Base-by-base conservation (phyloP, 2,113 vertebrate species). In the Colossoma macropomum region DNA sequence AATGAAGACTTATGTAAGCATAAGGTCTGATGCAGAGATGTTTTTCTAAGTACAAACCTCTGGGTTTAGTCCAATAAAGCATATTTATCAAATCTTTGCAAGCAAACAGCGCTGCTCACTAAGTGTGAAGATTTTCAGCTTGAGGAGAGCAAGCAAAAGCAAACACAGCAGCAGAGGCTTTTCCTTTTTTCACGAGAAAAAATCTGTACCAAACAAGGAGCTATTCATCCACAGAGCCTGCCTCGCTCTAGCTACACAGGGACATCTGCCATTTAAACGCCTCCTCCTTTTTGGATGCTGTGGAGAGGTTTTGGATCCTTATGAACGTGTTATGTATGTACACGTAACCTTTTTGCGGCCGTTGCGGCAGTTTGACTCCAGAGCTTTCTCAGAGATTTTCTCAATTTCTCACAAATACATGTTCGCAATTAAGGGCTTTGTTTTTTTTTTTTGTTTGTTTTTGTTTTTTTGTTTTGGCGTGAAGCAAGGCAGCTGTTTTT, bases 191-290 rank as follows among this genome's bases (percentile, higher is more conserved):
- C 88, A 88, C 84, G 88, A 89, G 87, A 90, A 92, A 92, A 90
- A 69, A 86, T 90, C 86, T 88, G 75, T 70, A 32, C 70, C 82
- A 91, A 93, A 95, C 93, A 95, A 94, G 90, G 91, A 89, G 84
- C 88, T 89, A 93, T 93, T 95, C 92, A 93, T 94, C 84, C 82
- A 30, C 76, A 2, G 85, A 87, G 91, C 82, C 86, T 78, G 80
- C 77, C 86, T 88, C 77, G 79, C 76, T 23, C 84, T 30, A 68
- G 41, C 84, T 82, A 87, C 86, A 72, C 86, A 87, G 85, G 60
- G 86, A 90, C 92, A 92, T 92, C 92, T 92, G 91, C 89, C 85
- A 84, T 93, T 60, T 86, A 81, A 89, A 89, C 89, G 86, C 86
- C 87, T 89, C 86, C 87, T 86, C 86, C 79, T 38, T 34, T 27